These are phyloP conservation scores for Achlya flavicornis DNA, from an alignment of 2,888 invertebrate species.

Conservation along the genomic window DNA sequence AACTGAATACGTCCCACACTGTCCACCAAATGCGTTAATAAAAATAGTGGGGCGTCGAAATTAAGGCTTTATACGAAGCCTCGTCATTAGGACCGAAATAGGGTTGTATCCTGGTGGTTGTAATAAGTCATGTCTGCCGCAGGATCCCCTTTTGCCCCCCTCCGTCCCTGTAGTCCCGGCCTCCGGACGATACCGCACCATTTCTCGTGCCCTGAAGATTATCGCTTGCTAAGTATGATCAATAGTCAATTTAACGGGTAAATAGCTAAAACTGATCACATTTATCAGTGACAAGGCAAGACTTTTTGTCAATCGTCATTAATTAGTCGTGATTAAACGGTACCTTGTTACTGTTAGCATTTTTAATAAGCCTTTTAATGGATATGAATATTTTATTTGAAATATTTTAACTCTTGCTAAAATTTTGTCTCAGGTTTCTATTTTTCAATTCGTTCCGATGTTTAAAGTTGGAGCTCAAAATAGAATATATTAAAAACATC, in stretches of 20 bases:
- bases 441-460: not conserved
- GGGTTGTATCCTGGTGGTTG: conserved; percentile 81
- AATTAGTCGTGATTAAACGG: conserved; percentile 32
- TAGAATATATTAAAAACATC: not conserved
- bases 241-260: conserved; percentile 77
- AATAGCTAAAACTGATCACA: conserved; percentile 64
- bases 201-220: conserved; percentile 69
- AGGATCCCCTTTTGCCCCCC: conserved; percentile 62
- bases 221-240: conserved; percentile 77
- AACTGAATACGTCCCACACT: conserved; percentile 66
- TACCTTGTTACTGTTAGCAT: conserved; percentile 15
- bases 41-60: conserved; percentile 81
- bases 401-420: not conserved
- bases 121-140: conserved; percentile 83
- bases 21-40: conserved; percentile 77
- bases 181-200: conserved; percentile 59
- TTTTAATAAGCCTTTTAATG: not conserved
- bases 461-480: not conserved
- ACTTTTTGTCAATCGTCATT: conserved; percentile 48
- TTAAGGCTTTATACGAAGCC: conserved; percentile 77
- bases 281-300: conserved; percentile 59
- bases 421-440: not conserved
- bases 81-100: conserved; percentile 81
- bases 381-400: not conserved
- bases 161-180: conserved; percentile 29